These are phyloP conservation scores for Battus philenor DNA, from an alignment of 1,140 invertebrate species.

Conservation along the genomic window DNA sequence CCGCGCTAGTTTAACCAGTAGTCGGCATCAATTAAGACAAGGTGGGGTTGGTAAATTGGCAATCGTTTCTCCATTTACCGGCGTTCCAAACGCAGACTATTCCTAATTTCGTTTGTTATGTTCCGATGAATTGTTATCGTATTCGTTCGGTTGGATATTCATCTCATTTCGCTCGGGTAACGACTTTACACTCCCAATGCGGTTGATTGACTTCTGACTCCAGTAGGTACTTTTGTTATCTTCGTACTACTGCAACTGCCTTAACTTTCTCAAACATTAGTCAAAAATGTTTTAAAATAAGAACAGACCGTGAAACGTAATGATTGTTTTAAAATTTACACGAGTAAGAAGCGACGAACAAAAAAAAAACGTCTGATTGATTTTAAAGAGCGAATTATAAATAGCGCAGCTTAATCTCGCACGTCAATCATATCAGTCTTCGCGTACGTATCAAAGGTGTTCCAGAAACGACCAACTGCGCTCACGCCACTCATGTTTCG, in stretches of 20 bases:
- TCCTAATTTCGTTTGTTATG: constrained; percentile 54
- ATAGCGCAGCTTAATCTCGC: constrained; percentile 2
- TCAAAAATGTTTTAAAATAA: too few species aligned
- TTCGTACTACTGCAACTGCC: too few species aligned
- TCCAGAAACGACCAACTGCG: constrained; percentile 5
- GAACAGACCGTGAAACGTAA: too few species aligned
- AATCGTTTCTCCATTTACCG: constrained; percentile 68
- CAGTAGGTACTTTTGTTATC: too few species aligned
- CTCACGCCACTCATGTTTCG: constrained; percentile 4
- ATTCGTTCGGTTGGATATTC: constrained; percentile 13
- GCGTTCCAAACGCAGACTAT: constrained; percentile 53
- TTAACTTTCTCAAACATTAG: too few species aligned
- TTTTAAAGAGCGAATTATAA: too few species aligned
- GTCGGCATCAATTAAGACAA: constrained; percentile 67
- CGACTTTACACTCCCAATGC: too few species aligned
- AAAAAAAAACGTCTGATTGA: too few species aligned
- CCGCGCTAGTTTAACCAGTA: constrained; percentile 59
- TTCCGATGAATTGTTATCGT: constrained; percentile 32
- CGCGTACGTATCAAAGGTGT: constrained; percentile 7
- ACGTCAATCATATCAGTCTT: not conserved
- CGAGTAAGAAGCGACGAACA: too few species aligned
- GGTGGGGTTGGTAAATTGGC: constrained; percentile 69
- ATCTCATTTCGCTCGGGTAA: constrained; percentile 9
- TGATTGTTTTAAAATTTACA: too few species aligned
- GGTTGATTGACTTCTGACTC: too few species aligned